Conservation (phyloP, 2,888 invertebrate genomes). For the Drosophila picticornis region DNA sequence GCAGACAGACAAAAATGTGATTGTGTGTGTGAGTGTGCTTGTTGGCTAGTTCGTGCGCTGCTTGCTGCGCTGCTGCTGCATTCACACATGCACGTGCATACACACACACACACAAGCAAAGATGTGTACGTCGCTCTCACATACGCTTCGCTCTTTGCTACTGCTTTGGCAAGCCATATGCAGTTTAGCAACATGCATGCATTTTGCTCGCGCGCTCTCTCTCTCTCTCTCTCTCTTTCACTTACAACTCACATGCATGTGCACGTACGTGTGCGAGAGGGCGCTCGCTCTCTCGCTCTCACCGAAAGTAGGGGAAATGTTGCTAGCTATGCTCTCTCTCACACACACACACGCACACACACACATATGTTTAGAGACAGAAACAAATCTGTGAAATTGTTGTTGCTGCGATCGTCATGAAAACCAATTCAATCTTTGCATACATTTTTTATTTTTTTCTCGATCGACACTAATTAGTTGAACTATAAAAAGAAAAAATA, state of each 20-base stretch:
- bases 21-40: slow-evolving; percentile 12
- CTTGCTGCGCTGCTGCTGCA: slow-evolving; percentile 60
- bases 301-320: slow-evolving; percentile 79
- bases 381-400: slow-evolving; percentile 3
- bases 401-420: slow-evolving; percentile 34
- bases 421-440: slow-evolving; percentile 8
- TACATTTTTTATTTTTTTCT: slow-evolving; percentile 13
- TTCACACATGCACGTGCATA: slow-evolving; percentile 41
- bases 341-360: slow-evolving; percentile 17
- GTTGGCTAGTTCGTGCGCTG: slow-evolving; percentile 48
- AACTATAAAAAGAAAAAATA: slow-evolving; percentile 34
- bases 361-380: slow-evolving; percentile 6
- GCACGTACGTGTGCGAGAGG: slow-evolving; percentile 29
- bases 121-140: slow-evolving; percentile 44
- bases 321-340: slow-evolving; percentile 54
- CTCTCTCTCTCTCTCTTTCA: slow-evolving; percentile 35
- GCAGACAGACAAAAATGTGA: slow-evolving; percentile 63
- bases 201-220: slow-evolving; percentile 19
- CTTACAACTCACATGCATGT: slow-evolving; percentile 11
- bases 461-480: slow-evolving; percentile 40
- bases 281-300: slow-evolving; percentile 52
- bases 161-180: slow-evolving; percentile 50
- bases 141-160: slow-evolving; percentile 49
- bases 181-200: slow-evolving; percentile 59
- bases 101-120: slow-evolving; percentile 23